phyloP scores from a whole-genome alignment of 2,888 invertebrate species.

The Clunio marinus region DNA sequence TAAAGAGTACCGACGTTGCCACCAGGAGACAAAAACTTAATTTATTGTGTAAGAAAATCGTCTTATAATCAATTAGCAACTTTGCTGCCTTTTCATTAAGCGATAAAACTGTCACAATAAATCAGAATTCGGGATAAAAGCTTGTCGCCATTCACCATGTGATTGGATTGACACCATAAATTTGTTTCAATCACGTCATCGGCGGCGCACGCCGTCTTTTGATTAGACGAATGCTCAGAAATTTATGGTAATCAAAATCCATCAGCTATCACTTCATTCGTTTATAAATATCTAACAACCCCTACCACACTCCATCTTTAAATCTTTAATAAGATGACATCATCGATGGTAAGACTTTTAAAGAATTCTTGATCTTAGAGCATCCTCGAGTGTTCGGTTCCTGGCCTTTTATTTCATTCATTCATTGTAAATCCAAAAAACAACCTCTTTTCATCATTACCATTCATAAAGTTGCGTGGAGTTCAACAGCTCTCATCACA shows the following conservation, averaged over 20 bases:
- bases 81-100: neutral
- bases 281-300: neutral
- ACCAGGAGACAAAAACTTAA: neutral
- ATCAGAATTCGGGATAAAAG: neutral
- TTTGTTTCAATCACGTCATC: constrained; percentile 1
- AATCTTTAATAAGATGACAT: too few relatives aligned
- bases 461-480: neutral
- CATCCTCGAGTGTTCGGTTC: neutral
- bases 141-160: neutral
- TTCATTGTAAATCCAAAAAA: neutral
- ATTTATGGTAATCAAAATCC: neutral
- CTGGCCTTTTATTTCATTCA: neutral
- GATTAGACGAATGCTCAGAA: neutral
- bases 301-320: too few relatives aligned
- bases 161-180: constrained; percentile 23
- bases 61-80: constrained; percentile 34
- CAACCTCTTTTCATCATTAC: neutral
- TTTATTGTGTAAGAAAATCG: constrained; percentile 13
- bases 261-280: neutral
- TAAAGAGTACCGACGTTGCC: constrained; percentile 24
- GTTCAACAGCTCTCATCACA: neutral
- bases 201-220: neutral
- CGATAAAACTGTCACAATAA: constrained; percentile 34
- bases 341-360: too few relatives aligned
- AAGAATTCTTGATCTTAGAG: too few relatives aligned